phyloP scores from a whole-genome alignment of 1,140 invertebrate species.

The Linepithema humile region DNA sequence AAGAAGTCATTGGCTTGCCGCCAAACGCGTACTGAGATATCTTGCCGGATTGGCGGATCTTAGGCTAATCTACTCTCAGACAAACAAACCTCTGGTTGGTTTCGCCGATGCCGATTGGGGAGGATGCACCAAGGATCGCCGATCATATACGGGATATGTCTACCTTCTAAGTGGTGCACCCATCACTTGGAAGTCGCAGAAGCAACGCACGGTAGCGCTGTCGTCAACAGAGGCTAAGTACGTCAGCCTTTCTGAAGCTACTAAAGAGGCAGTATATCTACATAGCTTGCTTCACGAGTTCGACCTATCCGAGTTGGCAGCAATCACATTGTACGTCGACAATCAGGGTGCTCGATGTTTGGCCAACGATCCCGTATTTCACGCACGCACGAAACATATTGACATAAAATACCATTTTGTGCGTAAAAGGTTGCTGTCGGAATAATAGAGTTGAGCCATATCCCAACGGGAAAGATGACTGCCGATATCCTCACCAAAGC shows the following conservation, averaged over 20 bases:
- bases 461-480: background rate
- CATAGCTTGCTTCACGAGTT: background rate
- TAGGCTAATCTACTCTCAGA: constrained; percentile 62
- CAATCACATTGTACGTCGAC: background rate
- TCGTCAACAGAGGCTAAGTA: too few relatives aligned
- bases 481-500: background rate
- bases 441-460: background rate
- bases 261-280: background rate
- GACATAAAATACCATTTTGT: background rate
- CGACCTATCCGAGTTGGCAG: background rate
- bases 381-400: background rate
- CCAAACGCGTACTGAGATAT: constrained; percentile 78
- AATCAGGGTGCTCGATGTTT: background rate
- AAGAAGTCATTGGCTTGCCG: constrained; percentile 74
- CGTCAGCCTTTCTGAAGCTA: background rate
- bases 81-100: constrained; percentile 42
- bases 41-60: constrained; percentile 75
- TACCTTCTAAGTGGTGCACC: constrained; percentile 54
- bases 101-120: constrained; percentile 81
- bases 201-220: constrained; percentile 10
- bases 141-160: constrained; percentile 69
- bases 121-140: constrained; percentile 65
- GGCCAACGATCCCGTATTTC: background rate
- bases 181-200: constrained; percentile 57
- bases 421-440: background rate